These are phyloP conservation scores for Todiramphus chloris DNA, from an alignment of 2,113 vertebrate species.

Conservation along the genomic window DNA sequence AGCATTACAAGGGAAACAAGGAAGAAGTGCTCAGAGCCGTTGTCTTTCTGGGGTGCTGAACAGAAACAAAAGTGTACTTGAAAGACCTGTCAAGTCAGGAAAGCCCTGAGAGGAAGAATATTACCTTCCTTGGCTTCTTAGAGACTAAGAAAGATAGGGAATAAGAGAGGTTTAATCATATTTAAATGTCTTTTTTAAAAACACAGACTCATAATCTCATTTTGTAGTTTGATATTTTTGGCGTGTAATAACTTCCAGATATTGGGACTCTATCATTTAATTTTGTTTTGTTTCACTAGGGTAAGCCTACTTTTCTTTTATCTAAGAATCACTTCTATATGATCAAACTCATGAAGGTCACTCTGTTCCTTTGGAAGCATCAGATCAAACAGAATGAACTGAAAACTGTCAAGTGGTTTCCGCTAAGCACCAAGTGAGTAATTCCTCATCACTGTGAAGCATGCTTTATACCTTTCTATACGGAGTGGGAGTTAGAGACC, in stretches of 20 bases:
- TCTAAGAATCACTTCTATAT: background rate
- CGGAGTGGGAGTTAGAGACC: background rate
- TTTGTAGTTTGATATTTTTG: background rate
- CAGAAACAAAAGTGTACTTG: background rate
- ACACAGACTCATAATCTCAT: background rate
- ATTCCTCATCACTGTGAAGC: background rate
- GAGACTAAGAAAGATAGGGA: background rate
- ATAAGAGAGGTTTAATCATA: background rate
- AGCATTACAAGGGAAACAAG: background rate
- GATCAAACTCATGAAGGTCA: constrained; percentile 46
- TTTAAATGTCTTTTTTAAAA: background rate
- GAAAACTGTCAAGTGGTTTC: constrained; percentile 46
- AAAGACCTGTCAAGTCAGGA: background rate
- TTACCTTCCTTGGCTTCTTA: background rate
- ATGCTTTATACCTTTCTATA: background rate
- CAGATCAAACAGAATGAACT: constrained; percentile 46
- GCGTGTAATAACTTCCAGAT: background rate
- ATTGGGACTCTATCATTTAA: background rate
- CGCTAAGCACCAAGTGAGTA: background rate
- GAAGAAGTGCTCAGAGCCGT: background rate
- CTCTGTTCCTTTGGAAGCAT: constrained; percentile 8
- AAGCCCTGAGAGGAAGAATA: background rate
- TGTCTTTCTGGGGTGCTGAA: background rate
- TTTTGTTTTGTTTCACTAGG: background rate
- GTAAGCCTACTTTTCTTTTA: constrained; percentile 11